Conservation (phyloP, 2,888 invertebrate species). For the Osmoderma eremita region DNA sequence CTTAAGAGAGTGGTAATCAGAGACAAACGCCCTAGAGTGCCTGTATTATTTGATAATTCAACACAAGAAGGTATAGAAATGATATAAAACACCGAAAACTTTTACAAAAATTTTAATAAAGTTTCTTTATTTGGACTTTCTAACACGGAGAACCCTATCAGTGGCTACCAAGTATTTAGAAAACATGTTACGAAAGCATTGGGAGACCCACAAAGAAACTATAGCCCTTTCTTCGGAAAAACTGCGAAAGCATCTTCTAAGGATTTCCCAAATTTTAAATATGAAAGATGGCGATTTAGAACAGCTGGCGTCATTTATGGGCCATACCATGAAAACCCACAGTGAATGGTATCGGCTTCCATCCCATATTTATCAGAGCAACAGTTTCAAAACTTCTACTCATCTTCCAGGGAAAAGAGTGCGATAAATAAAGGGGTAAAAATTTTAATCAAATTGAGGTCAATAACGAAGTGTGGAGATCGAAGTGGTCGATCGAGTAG, state of each 20-base stretch:
- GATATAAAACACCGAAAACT: constrained; percentile 24
- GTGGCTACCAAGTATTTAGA: constrained; percentile 40
- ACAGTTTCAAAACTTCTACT: constrained; percentile 11
- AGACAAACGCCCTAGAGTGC: constrained; percentile 30
- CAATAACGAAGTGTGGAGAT: neutral
- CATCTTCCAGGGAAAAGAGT: neutral
- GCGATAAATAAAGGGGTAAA: constrained; percentile 1
- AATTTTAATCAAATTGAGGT: constrained; percentile 9
- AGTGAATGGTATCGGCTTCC: constrained; percentile 18
- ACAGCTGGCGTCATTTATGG: constrained; percentile 46
- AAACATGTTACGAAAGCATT: constrained; percentile 39
- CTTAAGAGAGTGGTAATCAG: constrained; percentile 42
- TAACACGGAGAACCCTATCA: constrained; percentile 22
- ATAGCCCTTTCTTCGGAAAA: constrained; percentile 42
- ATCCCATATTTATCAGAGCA: constrained; percentile 3
- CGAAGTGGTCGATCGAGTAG: neutral
- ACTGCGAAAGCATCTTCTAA: constrained; percentile 43
- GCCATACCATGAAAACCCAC: constrained; percentile 45
- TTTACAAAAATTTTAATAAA: constrained; percentile 27
- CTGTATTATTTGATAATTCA: constrained; percentile 40
- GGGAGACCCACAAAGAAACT: constrained; percentile 41
- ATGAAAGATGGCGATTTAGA: constrained; percentile 43
- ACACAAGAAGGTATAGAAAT: constrained; percentile 31
- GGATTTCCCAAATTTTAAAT: constrained; percentile 44
- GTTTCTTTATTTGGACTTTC: constrained; percentile 33